Base-by-base conservation (phyloP, 1,140 invertebrate species). In the Tigriopus japonicus region DNA sequence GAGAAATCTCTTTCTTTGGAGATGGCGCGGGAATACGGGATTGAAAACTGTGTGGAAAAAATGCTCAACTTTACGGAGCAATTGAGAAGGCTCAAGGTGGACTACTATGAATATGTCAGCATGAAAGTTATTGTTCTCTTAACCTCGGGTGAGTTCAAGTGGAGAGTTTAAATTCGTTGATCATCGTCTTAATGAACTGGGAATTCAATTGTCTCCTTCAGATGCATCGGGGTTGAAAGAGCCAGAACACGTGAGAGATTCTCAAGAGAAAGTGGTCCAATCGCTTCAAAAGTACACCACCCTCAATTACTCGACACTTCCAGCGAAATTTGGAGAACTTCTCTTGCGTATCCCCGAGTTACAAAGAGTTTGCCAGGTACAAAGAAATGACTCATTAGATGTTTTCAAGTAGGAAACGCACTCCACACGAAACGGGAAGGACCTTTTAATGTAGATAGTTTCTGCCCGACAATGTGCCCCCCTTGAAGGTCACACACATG, bases 11-110 rank as follows among this genome's bases (percentile, higher is more conserved):
- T 69, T 62, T 69, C 14, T 54, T 40, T 24, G 10, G 49, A 35
- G 23, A 17, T 84, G 69, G 85, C 84, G 6, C 76, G 77, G 64
- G 77, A 81, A 67, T 75, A 82, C 35, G 81, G 81, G 0, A 70
- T 81, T 7, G 80, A 83, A 60, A 82, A 85, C 42, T 90, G 87
- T 67, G 91, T 96, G 64, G 87, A 91, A 69, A 76, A 88, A 53
- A 92, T 97, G 87, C 76, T 96, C 58, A 87, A 87, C 71, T 86
- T 96, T 67, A 91, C 91, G 0, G 87, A 95, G 68, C 87, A 94
- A 71, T 75, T 97, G 62, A 75, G 88, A 64, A 75, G 88, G 65
- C 74, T 96, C 42, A 78, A 85, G 65, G 85, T 97, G n/a, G 92
- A 97, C 72, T 81, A 88, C 67, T 93, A 92, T 70, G 93, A 98